These are phyloP conservation scores for Neuroterus valhalla DNA, from an alignment of 1,140 invertebrate genomes.

Conservation along the genomic window DNA sequence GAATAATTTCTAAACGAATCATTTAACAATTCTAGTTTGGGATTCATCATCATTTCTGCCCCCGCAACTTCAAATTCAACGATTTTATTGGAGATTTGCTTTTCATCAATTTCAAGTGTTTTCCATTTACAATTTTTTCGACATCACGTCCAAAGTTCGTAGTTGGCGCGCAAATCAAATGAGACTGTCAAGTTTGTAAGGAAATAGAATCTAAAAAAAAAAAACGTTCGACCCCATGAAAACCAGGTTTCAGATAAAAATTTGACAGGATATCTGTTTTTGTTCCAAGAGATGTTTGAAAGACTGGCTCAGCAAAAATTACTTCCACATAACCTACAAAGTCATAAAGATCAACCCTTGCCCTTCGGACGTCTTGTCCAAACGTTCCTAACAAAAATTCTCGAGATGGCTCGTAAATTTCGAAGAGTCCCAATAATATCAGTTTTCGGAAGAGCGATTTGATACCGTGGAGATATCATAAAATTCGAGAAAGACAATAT, in stretches of 20 bases:
- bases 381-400: slow-evolving; percentile 7
- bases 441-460: neutral
- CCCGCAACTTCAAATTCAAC: too few species aligned
- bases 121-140: too few species aligned
- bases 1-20: too few species aligned
- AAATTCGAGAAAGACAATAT: neutral
- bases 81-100: too few species aligned
- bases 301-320: slow-evolving; percentile 1
- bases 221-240: neutral
- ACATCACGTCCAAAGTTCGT: too few species aligned
- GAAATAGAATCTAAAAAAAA: neutral
- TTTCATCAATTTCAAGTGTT: too few species aligned
- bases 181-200: too few species aligned
- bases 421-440: neutral
- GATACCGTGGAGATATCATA: neutral
- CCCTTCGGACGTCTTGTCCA: neutral
- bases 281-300: neutral
- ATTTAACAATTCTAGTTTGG: too few species aligned
- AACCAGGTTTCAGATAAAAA: neutral
- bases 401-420: slow-evolving; percentile 5
- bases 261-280: neutral
- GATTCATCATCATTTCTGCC: too few species aligned
- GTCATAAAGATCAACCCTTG: neutral
- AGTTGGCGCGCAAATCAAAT: too few species aligned
- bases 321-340: slow-evolving; percentile 11